These are phyloP conservation scores for Crioceris asparagi DNA, from an alignment of 2,888 invertebrate species.

Conservation along the genomic window DNA sequence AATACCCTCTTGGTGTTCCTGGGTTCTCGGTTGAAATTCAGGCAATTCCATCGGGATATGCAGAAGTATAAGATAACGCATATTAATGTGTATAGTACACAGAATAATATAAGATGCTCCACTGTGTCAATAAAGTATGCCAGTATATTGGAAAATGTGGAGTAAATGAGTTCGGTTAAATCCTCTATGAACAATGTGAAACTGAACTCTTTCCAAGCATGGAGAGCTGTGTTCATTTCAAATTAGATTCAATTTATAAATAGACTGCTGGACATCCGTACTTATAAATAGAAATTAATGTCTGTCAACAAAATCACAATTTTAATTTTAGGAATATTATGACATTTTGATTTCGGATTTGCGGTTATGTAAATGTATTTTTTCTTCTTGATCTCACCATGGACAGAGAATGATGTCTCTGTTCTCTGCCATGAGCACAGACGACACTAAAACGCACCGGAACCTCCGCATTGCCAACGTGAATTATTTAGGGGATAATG, in stretches of 20 bases:
- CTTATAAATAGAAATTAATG: slow-evolving; percentile 10
- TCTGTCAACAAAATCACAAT: slow-evolving; percentile 6
- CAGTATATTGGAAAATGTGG: slow-evolving; percentile 14
- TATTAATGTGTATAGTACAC: slow-evolving; percentile 44
- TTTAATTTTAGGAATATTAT: slow-evolving; percentile 3
- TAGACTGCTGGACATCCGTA: slow-evolving; percentile 23
- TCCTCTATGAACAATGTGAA: slow-evolving; percentile 14
- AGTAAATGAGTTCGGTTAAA: slow-evolving; percentile 12
- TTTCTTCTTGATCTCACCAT: too few relatives aligned
- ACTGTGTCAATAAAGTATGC: slow-evolving; percentile 43
- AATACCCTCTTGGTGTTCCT: slow-evolving; percentile 53
- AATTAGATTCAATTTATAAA: slow-evolving; percentile 27
- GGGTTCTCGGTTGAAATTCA: slow-evolving; percentile 42
- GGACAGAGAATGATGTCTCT: too few relatives aligned
- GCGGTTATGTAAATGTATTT: too few relatives aligned
- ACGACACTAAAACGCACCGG: too few relatives aligned
- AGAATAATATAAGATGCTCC: slow-evolving; percentile 43
- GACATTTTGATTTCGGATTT: slow-evolving; percentile 4
- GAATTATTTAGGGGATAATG: too few relatives aligned
- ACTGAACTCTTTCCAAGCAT: slow-evolving; percentile 25
- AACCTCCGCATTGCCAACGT: too few relatives aligned
- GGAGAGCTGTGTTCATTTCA: slow-evolving; percentile 31
- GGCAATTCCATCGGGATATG: slow-evolving; percentile 36
- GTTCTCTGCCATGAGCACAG: too few relatives aligned
- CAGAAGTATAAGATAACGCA: slow-evolving; percentile 39